Evolutionary conservation across 1,140 invertebrate genomes (phyloP).

Genomic region (Trichonephila clavipes): DNA sequence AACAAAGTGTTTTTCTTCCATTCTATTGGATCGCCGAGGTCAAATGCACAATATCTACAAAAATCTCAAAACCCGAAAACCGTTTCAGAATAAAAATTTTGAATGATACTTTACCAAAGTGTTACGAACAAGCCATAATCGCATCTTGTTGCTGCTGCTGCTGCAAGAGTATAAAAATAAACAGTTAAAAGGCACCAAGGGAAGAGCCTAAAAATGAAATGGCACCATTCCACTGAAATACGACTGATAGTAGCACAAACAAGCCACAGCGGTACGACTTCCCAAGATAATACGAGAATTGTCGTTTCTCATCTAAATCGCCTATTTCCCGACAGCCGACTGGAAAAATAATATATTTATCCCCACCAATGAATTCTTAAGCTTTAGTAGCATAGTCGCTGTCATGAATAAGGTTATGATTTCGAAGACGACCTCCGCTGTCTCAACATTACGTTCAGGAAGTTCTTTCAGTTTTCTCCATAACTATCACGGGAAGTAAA

Average conservation of each 20-base stretch:
- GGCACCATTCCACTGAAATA: neutral
- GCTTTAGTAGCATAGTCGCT: neutral
- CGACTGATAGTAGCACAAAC: neutral
- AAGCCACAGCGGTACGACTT: neutral
- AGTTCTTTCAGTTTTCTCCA: neutral
- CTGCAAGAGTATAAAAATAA: neutral
- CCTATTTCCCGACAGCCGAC: neutral
- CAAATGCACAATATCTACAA: no score
- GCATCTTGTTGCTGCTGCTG: neutral
- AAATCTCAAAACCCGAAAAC: no score
- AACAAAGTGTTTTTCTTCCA: no score
- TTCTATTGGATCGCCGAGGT: no score
- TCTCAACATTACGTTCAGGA: neutral
- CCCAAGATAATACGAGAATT: neutral
- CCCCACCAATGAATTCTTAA: neutral
- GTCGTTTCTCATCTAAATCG: slow-evolving; percentile 1
- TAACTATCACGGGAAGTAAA: neutral
- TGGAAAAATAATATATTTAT: neutral
- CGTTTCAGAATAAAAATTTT: neutral
- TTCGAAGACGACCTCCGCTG: neutral
- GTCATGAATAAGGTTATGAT: neutral
- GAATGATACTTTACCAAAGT: neutral
- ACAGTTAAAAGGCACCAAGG: neutral
- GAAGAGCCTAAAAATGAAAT: neutral
- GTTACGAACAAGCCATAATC: neutral